A percentile compares a stretch with the other conserved stretches of the same genome.
Evolutionary conservation across 2,888 invertebrate genomes (phyloP).

Genomic region (Frankliniella fusca): DNA sequence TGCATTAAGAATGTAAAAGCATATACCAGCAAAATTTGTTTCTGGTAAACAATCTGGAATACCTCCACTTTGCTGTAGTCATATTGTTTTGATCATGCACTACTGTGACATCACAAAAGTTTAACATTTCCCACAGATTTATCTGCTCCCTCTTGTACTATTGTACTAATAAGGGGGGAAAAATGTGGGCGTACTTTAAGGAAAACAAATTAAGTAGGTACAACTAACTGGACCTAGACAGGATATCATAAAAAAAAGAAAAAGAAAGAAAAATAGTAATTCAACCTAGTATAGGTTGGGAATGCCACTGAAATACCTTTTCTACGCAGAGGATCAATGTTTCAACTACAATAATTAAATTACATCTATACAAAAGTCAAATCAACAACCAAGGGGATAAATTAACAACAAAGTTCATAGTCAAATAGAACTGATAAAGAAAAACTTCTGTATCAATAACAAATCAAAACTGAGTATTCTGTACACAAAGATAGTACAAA

Average conservation of each 20-base stretch:
- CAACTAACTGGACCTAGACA: too few relatives aligned
- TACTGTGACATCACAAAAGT: neutral
- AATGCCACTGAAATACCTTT: neutral
- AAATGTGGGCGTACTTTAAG: too few relatives aligned
- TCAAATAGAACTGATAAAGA: constrained; percentile 16
- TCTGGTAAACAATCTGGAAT: too few relatives aligned
- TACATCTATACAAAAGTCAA: neutral
- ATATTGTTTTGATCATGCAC: neutral
- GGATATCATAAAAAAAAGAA: neutral
- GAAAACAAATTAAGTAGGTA: too few relatives aligned
- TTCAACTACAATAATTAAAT: neutral
- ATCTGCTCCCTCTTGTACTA: neutral
- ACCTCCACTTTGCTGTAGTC: neutral
- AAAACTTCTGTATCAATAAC: neutral
- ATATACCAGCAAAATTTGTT: neutral
- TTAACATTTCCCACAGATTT: neutral
- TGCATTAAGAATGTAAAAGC: neutral
- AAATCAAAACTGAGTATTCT: constrained; percentile 9
- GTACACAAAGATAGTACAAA: neutral
- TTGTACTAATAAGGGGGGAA: neutral
- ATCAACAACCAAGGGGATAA: constrained; percentile 16
- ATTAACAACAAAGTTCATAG: constrained; percentile 15
- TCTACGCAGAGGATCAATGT: neutral
- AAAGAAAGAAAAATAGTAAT: neutral
- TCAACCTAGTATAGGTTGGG: neutral